Base-by-base conservation (phyloP, 2,113 vertebrate species). In the Periophthalmodon schlosseri region DNA sequence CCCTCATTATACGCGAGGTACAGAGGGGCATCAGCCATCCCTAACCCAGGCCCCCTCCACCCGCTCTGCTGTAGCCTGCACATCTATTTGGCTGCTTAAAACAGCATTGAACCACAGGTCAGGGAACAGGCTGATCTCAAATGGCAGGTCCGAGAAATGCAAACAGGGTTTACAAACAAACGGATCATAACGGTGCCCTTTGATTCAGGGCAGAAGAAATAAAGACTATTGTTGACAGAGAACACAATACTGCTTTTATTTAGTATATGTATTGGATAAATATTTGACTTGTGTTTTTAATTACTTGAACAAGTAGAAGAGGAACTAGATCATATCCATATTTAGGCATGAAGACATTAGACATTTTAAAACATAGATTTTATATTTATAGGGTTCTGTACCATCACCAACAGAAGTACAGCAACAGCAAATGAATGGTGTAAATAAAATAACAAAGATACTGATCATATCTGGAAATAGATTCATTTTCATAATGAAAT, bases 21-120 rank as follows among this genome's bases (percentile, higher is more conserved):
- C 15, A 44, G 47, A 61, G 63, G 69, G 21, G 28, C 23, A 36
- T 4, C 8, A 2, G 13, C 58, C 75, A 39, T 76, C 71, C 39
- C 72, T 77, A 70, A 86, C 74, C 75, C 50, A 67, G 69, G 78
- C 72, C 73, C 78, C 76, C 78, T 72, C 72, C 76, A 78, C 73
- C 57, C 63, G 50, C 64, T 82, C 50, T 81, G 28, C 69, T 76
- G 67, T 24, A 63, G 68, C 67, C 61, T 66, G 52, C 39, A 44
- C 10, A 44, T 8, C 39, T 10, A 44, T 44, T 44, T 44, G 39
- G 39, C 65, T 74, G 76, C 73, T 78, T 70, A 56, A 60, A 11
- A 13, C 0, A 0, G 69, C 9, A 60, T 28, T 49, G 69, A 70
- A 28, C 16, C 61, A 63, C 21, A 9, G 74, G 78, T 77, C 79